These are phyloP conservation scores for Pilophorus perplexus DNA, from an alignment of 2,888 invertebrate genomes.

Conservation along the genomic window DNA sequence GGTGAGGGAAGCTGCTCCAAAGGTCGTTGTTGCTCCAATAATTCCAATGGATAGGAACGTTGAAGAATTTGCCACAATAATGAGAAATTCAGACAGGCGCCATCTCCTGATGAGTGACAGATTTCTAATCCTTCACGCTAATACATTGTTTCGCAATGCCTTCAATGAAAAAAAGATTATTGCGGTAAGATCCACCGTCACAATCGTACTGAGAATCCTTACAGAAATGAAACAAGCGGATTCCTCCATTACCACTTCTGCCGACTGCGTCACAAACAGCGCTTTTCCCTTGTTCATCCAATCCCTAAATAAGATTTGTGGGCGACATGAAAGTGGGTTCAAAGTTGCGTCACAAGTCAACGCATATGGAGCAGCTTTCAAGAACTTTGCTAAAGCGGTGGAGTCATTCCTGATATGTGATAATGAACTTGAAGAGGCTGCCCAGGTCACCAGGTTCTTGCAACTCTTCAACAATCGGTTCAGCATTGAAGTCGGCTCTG, in stretches of 20 bases:
- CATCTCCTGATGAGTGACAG: neutral
- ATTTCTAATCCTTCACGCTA: neutral
- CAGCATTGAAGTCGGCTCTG: slow-evolving; percentile 2
- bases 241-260: neutral
- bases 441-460: slow-evolving; percentile 7
- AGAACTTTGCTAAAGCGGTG: slow-evolving; percentile 27
- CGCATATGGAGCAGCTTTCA: slow-evolving; percentile 13
- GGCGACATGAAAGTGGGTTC: neutral
- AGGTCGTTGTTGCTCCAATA: too few relatives aligned
- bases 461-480: slow-evolving; percentile 13
- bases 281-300: neutral
- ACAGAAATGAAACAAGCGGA: neutral
- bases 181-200: slow-evolving; percentile 8
- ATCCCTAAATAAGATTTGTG: slow-evolving; percentile 2
- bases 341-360: slow-evolving; percentile 5
- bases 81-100: neutral
- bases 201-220: neutral
- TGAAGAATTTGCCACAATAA: neutral
- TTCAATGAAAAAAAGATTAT: slow-evolving; percentile 22
- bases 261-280: slow-evolving; percentile 1
- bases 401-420: slow-evolving; percentile 10
- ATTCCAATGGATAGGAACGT: neutral
- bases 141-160: neutral
- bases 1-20: neutral
- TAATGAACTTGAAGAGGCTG: neutral